Conservation (phyloP, 2,113 vertebrate genomes). For the Trogon melanurus region DNA sequence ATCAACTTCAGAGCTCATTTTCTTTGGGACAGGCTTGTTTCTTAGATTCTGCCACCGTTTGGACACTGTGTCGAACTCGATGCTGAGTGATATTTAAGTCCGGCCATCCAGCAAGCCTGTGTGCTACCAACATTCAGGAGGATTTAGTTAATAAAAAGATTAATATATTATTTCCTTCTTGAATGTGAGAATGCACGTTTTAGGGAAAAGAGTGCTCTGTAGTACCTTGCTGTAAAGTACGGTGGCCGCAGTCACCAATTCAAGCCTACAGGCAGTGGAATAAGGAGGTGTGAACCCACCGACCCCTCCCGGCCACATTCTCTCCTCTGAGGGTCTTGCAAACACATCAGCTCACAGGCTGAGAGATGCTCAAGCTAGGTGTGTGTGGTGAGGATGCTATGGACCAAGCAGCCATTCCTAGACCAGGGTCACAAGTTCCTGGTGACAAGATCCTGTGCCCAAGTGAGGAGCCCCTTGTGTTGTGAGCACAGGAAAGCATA, state of each 20-base stretch:
- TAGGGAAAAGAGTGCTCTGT: background rate
- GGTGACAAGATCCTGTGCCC: fast-evolving
- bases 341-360: background rate
- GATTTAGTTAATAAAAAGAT: background rate
- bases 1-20: background rate
- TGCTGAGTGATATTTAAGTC: background rate
- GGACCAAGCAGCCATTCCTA: fast-evolving
- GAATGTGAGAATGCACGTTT: background rate
- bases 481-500: background rate
- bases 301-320: background rate
- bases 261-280: background rate
- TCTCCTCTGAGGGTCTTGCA: background rate
- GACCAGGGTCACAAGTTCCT: background rate
- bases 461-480: background rate
- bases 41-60: background rate
- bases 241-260: background rate
- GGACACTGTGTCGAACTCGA: background rate
- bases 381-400: background rate
- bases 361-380: background rate
- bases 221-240: background rate
- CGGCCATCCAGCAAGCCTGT: background rate
- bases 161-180: background rate
- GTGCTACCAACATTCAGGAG: background rate
- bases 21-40: background rate
- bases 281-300: background rate